These are phyloP conservation scores for Emesis furor DNA, from an alignment of 2,888 invertebrate species.

Conservation along the genomic window DNA sequence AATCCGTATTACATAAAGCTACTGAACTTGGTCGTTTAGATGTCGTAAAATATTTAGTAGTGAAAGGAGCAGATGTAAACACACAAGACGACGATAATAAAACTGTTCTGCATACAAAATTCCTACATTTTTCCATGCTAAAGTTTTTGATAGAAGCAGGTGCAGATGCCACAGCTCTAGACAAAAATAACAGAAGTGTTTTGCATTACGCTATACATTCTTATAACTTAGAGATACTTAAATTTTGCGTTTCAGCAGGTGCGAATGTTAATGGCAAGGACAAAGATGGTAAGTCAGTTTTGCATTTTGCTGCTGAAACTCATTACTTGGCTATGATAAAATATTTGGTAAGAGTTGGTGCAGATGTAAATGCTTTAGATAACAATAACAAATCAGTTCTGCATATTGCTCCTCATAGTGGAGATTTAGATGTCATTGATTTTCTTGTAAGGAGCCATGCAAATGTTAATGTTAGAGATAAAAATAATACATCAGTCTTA, in stretches of 20 bases:
- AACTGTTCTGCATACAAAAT: neutral
- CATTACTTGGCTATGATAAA: neutral
- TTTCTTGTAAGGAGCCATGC: neutral
- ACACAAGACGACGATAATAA: neutral
- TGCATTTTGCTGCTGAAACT: neutral
- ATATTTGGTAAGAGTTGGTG: neutral
- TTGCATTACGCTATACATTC: neutral
- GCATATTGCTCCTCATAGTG: slow-evolving; percentile 5
- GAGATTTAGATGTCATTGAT: neutral
- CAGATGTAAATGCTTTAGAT: slow-evolving; percentile 4
- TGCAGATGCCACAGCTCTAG: neutral
- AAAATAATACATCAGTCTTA: slow-evolving; percentile 69
- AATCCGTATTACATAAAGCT: slow-evolving; percentile 8
- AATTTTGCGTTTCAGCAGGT: neutral
- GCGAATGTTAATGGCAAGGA: neutral
- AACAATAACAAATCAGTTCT: slow-evolving; percentile 36
- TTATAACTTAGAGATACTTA: neutral
- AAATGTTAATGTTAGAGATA: neutral
- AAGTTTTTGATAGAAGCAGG: slow-evolving; percentile 5
- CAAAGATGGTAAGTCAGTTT: slow-evolving; percentile 68
- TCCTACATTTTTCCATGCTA: neutral
- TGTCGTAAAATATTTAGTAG: neutral
- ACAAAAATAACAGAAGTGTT: neutral
- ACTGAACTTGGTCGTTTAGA: neutral
- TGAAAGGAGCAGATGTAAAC: neutral